phyloP scores from a whole-genome alignment of 30 jellyfish, hydroid and myxozoan genomes.

The Rhopilema esculentum region DNA sequence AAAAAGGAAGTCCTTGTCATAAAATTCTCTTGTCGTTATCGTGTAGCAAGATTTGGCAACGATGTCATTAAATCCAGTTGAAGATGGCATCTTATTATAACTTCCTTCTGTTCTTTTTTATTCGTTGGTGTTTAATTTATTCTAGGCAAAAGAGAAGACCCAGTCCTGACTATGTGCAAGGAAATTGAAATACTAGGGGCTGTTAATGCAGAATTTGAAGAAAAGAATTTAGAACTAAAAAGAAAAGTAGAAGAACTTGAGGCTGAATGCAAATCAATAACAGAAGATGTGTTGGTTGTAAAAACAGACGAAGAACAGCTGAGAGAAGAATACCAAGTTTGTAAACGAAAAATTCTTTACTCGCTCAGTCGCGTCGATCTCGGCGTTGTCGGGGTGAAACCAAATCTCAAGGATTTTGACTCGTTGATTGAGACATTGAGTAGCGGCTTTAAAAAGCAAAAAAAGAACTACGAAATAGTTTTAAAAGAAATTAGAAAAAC shows the following conservation, averaged over 20 bases:
- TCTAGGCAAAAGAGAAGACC: slow-evolving; percentile 38
- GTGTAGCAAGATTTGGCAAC: no score
- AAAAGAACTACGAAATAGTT: slow-evolving; percentile 34
- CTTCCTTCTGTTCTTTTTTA: no score
- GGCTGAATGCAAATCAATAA: slow-evolving; percentile 36
- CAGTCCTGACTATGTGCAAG: slow-evolving; percentile 25
- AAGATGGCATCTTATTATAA: no score
- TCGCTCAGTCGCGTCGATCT: slow-evolving; percentile 61
- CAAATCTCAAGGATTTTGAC: slow-evolving; percentile 47
- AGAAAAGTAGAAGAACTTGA: slow-evolving; percentile 35
- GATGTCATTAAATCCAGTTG: no score
- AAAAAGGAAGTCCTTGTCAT: no score
- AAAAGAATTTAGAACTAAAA: slow-evolving; percentile 26
- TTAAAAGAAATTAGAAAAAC: slow-evolving; percentile 38
- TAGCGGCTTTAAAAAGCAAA: slow-evolving; percentile 25
- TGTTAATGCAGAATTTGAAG: slow-evolving; percentile 53
- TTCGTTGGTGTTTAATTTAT: neutral
- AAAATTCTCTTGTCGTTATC: no score
- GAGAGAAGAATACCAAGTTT: slow-evolving; percentile 45
- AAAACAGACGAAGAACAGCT: slow-evolving; percentile 57
- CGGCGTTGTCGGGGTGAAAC: slow-evolving; percentile 51
- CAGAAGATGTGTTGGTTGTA: slow-evolving; percentile 35
- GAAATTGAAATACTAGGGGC: slow-evolving; percentile 50
- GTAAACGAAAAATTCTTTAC: slow-evolving; percentile 42
- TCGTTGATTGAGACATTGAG: slow-evolving; percentile 23